Percentiles rank a stretch among this genome's conserved stretches.
These are phyloP conservation scores for Euura saliciscinereae DNA, from an alignment of 1,140 invertebrate species.

Conservation along the genomic window DNA sequence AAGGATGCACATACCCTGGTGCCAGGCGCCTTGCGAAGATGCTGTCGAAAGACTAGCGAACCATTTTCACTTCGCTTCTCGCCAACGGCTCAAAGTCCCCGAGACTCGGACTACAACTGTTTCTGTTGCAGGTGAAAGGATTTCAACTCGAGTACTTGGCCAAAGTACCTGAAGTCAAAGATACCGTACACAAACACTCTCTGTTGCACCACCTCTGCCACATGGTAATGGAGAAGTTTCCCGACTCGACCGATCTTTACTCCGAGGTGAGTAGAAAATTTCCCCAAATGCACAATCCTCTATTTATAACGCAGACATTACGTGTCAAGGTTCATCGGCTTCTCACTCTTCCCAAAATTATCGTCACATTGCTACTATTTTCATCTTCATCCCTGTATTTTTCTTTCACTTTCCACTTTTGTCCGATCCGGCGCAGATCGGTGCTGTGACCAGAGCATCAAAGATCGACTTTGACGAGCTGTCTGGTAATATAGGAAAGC, in stretches of 20 bases:
- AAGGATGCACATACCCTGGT: too few relatives aligned
- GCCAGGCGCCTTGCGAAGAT: neutral
- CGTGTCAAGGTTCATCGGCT: too few relatives aligned
- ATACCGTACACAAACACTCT: slow-evolving; percentile 98
- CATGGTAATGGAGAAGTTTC: slow-evolving; percentile 96
- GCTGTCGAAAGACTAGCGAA: slow-evolving; percentile 1
- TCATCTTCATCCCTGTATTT: neutral
- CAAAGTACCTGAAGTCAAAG: slow-evolving; percentile 99
- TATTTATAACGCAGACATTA: neutral
- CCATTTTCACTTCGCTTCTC: slow-evolving; percentile 12
- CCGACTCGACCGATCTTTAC: slow-evolving; percentile 94
- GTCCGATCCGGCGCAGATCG: slow-evolving; percentile 68
- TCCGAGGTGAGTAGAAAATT: slow-evolving; percentile 76
- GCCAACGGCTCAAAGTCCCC: neutral
- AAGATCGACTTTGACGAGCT: slow-evolving; percentile 92
- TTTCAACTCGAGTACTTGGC: slow-evolving; percentile 98
- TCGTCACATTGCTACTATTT: neutral
- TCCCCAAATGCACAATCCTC: neutral
- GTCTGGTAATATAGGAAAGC: slow-evolving; percentile 81
- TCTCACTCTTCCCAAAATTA: too few relatives aligned
- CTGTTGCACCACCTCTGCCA: slow-evolving; percentile 96
- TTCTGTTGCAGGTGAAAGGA: slow-evolving; percentile 78
- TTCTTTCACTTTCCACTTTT: too few relatives aligned
- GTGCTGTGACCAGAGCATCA: slow-evolving; percentile 90
- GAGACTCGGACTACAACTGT: neutral